A percentile compares a stretch with the other conserved stretches of the same genome.
Evolutionary conservation across 2,888 invertebrate species (phyloP).

Genomic region (Meliscaeva auricollis): DNA sequence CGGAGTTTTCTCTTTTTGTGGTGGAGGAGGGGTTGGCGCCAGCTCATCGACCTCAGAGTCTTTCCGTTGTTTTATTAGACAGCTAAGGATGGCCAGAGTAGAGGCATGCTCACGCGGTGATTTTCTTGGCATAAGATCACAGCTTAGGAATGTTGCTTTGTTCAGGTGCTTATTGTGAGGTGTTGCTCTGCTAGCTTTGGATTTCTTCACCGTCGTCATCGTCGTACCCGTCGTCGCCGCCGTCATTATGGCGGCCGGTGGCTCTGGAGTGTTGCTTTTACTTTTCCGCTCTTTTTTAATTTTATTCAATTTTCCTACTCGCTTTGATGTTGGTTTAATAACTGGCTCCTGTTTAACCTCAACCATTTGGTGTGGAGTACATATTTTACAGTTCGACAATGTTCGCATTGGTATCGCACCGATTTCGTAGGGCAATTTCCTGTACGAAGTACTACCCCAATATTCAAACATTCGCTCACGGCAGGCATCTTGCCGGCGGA

Average conservation of each 20-base stretch:
- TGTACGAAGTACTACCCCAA: slow-evolving; percentile 82
- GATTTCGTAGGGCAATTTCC: slow-evolving; percentile 90
- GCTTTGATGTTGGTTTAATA: slow-evolving; percentile 65
- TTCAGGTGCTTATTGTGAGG: slow-evolving; percentile 80
- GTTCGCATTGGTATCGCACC: slow-evolving; percentile 87
- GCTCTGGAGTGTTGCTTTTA: slow-evolving; percentile 79
- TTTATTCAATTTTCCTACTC: slow-evolving; percentile 51
- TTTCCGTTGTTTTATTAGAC: slow-evolving; percentile 85
- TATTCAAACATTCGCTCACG: slow-evolving; percentile 87
- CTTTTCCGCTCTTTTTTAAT: slow-evolving; percentile 50
- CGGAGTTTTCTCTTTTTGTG: slow-evolving; percentile 57
- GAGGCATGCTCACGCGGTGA: slow-evolving; percentile 95
- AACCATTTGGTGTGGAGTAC: slow-evolving; percentile 80
- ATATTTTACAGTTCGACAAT: slow-evolving; percentile 85
- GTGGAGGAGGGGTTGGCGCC: slow-evolving; percentile 64
- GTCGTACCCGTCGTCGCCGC: slow-evolving; percentile 23
- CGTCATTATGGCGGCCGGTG: no score
- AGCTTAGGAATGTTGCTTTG: slow-evolving; percentile 78
- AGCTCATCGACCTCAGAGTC: slow-evolving; percentile 81
- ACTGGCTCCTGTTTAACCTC: slow-evolving; percentile 82
- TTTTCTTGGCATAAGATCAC: slow-evolving; percentile 87
- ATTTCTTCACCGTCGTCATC: slow-evolving; percentile 56
- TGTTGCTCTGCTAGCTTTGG: slow-evolving; percentile 10
- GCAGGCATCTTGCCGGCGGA: slow-evolving; percentile 90
- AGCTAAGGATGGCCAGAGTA: slow-evolving; percentile 92